Percentiles rank a stretch among this genome's conserved stretches.
Conservation (phyloP, 2,888 invertebrate genomes). For the Lamellibrachia columna region DNA sequence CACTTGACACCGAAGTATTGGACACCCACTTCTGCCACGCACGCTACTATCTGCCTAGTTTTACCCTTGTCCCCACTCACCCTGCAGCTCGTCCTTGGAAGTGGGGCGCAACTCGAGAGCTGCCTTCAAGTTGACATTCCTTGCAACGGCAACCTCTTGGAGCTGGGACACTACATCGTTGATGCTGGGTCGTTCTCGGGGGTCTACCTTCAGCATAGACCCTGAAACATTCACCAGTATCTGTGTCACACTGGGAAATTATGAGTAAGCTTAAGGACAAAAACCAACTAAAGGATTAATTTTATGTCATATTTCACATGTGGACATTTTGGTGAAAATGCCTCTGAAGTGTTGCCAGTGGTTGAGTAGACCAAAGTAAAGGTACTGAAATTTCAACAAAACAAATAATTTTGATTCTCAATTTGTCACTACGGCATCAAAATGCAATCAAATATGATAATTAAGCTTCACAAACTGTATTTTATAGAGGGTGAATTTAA, state of each 20-base stretch:
- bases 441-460: not conserved
- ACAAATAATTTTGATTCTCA: not conserved
- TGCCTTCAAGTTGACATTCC: slow-evolving; percentile 83
- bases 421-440: not conserved
- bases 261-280: not conserved
- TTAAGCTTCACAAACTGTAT: too few relatives aligned
- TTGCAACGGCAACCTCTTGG: slow-evolving; percentile 87
- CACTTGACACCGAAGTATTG: too few relatives aligned
- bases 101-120: slow-evolving; percentile 64
- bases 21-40: too few relatives aligned
- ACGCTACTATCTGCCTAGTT: too few relatives aligned
- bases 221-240: slow-evolving; percentile 50
- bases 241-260: not conserved
- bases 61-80: not conserved
- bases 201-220: slow-evolving; percentile 74
- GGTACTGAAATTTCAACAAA: not conserved
- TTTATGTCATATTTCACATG: not conserved
- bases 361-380: not conserved
- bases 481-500: not conserved
- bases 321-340: not conserved
- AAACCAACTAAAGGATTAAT: not conserved
- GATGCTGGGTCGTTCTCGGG: slow-evolving; percentile 81
- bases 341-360: not conserved
- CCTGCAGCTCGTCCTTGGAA: not conserved
- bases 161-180: slow-evolving; percentile 84